phyloP scores from a whole-genome alignment of 2,888 invertebrate species.

The Xylophagus ater region DNA sequence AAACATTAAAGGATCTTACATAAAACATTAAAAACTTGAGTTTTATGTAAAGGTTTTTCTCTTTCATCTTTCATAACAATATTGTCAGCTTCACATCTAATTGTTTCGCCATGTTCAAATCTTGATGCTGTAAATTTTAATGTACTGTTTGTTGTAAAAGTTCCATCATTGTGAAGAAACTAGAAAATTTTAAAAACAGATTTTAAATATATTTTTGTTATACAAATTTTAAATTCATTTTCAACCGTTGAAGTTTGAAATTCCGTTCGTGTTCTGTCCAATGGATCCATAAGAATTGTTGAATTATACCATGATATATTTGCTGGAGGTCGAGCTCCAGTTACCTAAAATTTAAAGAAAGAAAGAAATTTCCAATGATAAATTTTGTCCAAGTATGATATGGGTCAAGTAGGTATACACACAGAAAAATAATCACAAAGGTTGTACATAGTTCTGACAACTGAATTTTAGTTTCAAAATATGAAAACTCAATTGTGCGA shows the following conservation, averaged over 20 bases:
- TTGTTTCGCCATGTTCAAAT: constrained; percentile 66
- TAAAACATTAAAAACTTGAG: constrained; percentile 65
- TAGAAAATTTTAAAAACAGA: constrained; percentile 28
- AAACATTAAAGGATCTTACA: too few relatives aligned
- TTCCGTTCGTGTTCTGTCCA: constrained; percentile 30
- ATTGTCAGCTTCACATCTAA: constrained; percentile 74
- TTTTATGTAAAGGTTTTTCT: constrained; percentile 63
- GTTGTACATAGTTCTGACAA: not conserved
- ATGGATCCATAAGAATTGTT: constrained; percentile 31
- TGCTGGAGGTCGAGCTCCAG: constrained; percentile 73
- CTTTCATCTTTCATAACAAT: constrained; percentile 61
- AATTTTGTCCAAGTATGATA: too few relatives aligned
- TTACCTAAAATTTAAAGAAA: constrained; percentile 39
- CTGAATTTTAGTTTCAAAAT: too few relatives aligned
- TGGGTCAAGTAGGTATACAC: too few relatives aligned
- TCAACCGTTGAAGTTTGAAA: not conserved
- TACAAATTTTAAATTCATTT: not conserved
- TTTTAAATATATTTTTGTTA: not conserved
- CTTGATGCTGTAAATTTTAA: constrained; percentile 69
- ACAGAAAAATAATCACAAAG: not conserved
- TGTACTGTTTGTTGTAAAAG: constrained; percentile 67
- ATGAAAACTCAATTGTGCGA: too few relatives aligned
- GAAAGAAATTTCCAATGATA: constrained; percentile 1
- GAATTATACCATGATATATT: constrained; percentile 78
- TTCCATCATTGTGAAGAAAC: constrained; percentile 50